Evolutionary conservation across 2,797 vertebrate species (phyloP).

Genomic region (Pitangus sulphuratus): DNA sequence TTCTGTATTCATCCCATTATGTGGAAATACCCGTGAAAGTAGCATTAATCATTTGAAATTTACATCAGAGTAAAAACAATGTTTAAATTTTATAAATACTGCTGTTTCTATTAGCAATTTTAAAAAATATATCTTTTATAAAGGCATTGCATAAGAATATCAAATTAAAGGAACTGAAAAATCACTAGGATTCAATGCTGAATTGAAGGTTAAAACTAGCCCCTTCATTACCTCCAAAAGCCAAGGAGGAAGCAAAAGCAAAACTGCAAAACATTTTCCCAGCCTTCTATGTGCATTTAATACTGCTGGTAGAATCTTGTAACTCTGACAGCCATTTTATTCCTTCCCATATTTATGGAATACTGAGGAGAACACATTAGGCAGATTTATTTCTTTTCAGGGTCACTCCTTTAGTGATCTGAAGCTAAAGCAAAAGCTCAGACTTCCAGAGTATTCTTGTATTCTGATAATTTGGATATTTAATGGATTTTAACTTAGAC

Average conservation of each 20-base stretch:
- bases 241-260: not conserved
- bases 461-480: not conserved
- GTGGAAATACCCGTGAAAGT: not conserved
- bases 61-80: not conserved
- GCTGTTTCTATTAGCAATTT: not conserved
- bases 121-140: not conserved
- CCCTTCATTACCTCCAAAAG: not conserved
- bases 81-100: not conserved
- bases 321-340: not conserved
- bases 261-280: not conserved
- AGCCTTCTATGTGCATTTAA: not conserved
- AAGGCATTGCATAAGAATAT: not conserved
- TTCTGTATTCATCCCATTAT: not conserved
- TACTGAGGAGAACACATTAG: not conserved
- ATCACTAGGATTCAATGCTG: not conserved
- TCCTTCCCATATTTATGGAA: not conserved
- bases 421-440: not conserved
- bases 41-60: not conserved
- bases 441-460: not conserved
- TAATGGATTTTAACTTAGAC: not conserved
- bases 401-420: not conserved
- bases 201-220: not conserved
- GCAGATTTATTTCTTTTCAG: not conserved
- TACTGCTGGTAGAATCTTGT: not conserved
- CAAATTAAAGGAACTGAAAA: not conserved